phyloP scores from a whole-genome alignment of 1,140 invertebrate genomes.

The Drosophila sechellia region DNA sequence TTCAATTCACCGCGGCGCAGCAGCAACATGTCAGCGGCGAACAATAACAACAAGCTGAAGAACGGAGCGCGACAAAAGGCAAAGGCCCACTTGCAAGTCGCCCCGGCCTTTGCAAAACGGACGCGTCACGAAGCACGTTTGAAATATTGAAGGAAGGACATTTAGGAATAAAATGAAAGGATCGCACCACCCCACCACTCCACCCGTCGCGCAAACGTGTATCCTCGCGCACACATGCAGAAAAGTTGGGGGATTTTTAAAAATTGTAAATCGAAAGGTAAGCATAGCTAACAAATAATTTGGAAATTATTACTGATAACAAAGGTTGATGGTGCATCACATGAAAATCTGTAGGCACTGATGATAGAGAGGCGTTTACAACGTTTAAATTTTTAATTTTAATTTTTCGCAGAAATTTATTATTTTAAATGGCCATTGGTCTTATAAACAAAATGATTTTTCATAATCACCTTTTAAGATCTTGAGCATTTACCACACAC shows the following conservation, averaged over 20 bases:
- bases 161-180: constrained; percentile 84
- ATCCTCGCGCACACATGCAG: constrained; percentile 44
- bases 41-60: constrained; percentile 51
- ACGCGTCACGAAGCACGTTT: constrained; percentile 81
- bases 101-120: constrained; percentile 74
- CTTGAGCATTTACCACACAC: too few relatives aligned
- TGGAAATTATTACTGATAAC: neutral
- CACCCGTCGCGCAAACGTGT: constrained; percentile 34
- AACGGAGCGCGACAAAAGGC: constrained; percentile 53
- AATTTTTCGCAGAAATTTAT: too few relatives aligned
- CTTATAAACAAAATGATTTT: too few relatives aligned
- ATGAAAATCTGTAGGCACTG: neutral
- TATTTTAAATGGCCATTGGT: too few relatives aligned
- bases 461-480: too few relatives aligned
- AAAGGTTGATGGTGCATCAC: neutral
- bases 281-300: neutral
- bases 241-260: constrained; percentile 13
- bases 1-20: constrained; percentile 73
- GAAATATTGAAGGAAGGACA: constrained; percentile 84
- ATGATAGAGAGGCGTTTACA: too few relatives aligned
- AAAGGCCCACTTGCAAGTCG: constrained; percentile 67
- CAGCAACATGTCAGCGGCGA: constrained; percentile 78
- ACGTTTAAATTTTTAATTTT: too few relatives aligned
- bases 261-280: neutral
- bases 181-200: constrained; percentile 69